Percentiles rank a stretch among this genome's conserved stretches.
Conservation (phyloP, 2,888 invertebrate species). For the Thymelicus sylvestris region DNA sequence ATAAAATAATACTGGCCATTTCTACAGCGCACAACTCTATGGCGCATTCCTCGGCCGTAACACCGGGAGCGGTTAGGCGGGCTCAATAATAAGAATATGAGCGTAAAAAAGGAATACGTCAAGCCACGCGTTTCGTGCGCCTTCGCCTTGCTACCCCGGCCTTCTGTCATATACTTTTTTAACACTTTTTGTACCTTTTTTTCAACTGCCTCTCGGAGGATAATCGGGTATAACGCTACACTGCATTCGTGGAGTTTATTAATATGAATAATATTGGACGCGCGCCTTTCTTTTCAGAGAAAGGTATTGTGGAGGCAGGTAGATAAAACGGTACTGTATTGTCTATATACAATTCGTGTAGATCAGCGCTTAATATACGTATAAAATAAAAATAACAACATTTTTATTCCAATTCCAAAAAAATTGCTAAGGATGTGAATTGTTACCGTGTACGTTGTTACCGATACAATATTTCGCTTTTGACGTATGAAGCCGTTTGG, state of each 20-base stretch:
- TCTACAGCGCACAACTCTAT: constrained; percentile 66
- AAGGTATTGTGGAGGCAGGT: constrained; percentile 43
- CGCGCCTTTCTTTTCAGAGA: constrained; percentile 32
- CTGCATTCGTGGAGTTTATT: constrained; percentile 67
- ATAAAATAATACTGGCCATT: constrained; percentile 53
- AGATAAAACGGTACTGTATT: constrained; percentile 36
- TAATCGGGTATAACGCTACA: constrained; percentile 80
- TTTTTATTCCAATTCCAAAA: neutral
- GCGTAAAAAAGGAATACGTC: constrained; percentile 80
- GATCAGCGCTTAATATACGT: neutral
- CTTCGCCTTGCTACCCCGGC: constrained; percentile 60
- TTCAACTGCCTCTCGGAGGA: constrained; percentile 53
- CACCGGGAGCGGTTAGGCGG: constrained; percentile 79
- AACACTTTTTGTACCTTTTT: constrained; percentile 44
- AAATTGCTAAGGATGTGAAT: too few relatives aligned
- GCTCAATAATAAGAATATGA: constrained; percentile 82
- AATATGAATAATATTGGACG: constrained; percentile 60
- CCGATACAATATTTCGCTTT: constrained; percentile 43
- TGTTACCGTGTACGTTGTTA: too few relatives aligned
- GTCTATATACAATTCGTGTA: constrained; percentile 6
- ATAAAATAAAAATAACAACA: neutral
- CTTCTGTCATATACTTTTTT: constrained; percentile 59
- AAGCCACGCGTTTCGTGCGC: constrained; percentile 70
- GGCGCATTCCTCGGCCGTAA: constrained; percentile 82
- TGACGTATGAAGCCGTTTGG: constrained; percentile 40